A percentile compares a stretch with the other conserved stretches of the same genome.
Conservation (phyloP, 2,888 invertebrate species). For the Molanna angustata region DNA sequence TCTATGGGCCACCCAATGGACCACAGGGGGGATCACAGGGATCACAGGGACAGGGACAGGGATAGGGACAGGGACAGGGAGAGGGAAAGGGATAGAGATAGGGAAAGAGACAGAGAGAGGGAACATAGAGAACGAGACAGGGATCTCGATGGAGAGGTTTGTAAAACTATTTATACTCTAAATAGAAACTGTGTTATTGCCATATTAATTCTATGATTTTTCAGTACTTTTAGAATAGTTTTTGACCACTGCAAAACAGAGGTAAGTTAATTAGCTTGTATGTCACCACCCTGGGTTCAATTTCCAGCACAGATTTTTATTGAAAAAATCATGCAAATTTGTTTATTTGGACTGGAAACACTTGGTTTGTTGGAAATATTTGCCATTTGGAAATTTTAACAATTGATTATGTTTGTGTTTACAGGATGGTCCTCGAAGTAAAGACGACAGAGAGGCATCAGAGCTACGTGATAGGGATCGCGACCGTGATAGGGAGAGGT, state of each 20-base stretch:
- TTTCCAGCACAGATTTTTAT: no score
- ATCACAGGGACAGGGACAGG: slow-evolving; percentile 42
- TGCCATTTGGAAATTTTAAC: no score
- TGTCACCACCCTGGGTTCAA: no score
- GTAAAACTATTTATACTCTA: no score
- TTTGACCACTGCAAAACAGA: neutral
- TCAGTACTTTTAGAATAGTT: no score
- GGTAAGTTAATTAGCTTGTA: no score
- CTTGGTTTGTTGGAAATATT: no score
- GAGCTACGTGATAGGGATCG: slow-evolving; percentile 46
- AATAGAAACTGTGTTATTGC: no score
- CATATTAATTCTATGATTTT: no score
- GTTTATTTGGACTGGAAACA: no score
- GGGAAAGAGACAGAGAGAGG: slow-evolving; percentile 34
- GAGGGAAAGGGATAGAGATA: slow-evolving; percentile 41
- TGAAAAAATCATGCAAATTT: no score
- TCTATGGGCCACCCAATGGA: slow-evolving; percentile 37
- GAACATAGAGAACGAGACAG: slow-evolving; percentile 40
- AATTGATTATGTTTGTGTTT: no score
- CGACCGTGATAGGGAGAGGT: slow-evolving; percentile 53
- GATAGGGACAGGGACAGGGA: slow-evolving; percentile 39
- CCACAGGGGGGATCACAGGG: slow-evolving; percentile 31
- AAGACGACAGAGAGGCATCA: slow-evolving; percentile 28
- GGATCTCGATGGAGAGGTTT: slow-evolving; percentile 33
- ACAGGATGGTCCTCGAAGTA: slow-evolving; percentile 28